Conservation (phyloP, 2,888 invertebrate genomes). For the Ferrisia virgata region DNA sequence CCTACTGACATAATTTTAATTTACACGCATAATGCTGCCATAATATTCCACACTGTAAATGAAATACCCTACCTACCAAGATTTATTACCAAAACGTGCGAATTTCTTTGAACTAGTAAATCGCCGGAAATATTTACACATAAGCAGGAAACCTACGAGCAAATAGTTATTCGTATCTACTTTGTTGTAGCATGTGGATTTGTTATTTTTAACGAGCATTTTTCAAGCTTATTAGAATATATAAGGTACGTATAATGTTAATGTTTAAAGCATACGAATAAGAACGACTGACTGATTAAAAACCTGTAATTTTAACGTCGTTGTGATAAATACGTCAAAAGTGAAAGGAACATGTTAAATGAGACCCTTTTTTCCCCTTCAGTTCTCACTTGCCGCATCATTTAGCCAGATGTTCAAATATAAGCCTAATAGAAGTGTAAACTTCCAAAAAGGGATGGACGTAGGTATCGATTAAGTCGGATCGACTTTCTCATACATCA, state of each 20-base stretch:
- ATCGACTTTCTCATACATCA: background rate
- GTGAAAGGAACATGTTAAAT: background rate
- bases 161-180: background rate
- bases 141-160: background rate
- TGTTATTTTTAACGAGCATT: background rate
- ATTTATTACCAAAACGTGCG: background rate
- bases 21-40: background rate
- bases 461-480: background rate
- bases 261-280: too few relatives aligned
- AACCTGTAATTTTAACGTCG: slow-evolving; percentile 10
- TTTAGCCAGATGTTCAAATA: background rate
- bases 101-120: background rate
- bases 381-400: background rate
- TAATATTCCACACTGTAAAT: background rate
- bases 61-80: too few relatives aligned
- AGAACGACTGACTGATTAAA: background rate
- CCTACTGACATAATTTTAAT: slow-evolving; percentile 1
- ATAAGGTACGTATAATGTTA: too few relatives aligned
- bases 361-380: background rate
- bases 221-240: background rate
- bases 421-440: background rate
- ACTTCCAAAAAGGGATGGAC: background rate
- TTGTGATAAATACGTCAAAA: background rate
- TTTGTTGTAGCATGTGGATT: background rate
- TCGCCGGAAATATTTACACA: background rate